These are phyloP conservation scores for Columba guinea DNA, from an alignment of 2,797 vertebrate species.

Conservation along the genomic window DNA sequence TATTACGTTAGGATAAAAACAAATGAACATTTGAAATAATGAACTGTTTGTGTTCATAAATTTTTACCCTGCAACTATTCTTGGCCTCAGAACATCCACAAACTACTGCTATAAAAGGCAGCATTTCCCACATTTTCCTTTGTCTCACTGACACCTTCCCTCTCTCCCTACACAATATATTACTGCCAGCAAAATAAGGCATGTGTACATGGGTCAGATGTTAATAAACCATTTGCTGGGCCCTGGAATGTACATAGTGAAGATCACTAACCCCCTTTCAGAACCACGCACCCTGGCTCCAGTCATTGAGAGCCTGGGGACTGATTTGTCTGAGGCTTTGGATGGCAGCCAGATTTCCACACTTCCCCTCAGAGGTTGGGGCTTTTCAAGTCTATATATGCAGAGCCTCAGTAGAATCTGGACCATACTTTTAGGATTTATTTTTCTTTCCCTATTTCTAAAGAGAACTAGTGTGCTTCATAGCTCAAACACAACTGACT, in stretches of 20 bases:
- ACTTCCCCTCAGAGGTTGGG: not conserved
- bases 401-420: not conserved
- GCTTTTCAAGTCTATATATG: constrained; percentile 14
- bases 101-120: not conserved
- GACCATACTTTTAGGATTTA: constrained; percentile 24
- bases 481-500: constrained; percentile 5
- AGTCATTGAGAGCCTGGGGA: constrained; percentile 2
- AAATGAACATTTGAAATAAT: not conserved
- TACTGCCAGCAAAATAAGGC: not conserved
- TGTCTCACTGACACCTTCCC: not conserved
- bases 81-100: not conserved
- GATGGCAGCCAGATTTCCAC: constrained; percentile 37
- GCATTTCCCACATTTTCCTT: not conserved
- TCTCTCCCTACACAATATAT: not conserved
- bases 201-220: not conserved
- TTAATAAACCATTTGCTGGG: not conserved
- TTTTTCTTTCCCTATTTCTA: constrained; percentile 58
- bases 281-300: not conserved
- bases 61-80: not conserved
- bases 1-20: not conserved
- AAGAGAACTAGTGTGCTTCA: constrained; percentile 49
- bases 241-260: not conserved
- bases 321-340: constrained; percentile 43
- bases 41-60: not conserved
- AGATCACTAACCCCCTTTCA: not conserved